Evolutionary conservation across 2,888 invertebrate genomes (phyloP).

Genomic region (Agrochola lota): DNA sequence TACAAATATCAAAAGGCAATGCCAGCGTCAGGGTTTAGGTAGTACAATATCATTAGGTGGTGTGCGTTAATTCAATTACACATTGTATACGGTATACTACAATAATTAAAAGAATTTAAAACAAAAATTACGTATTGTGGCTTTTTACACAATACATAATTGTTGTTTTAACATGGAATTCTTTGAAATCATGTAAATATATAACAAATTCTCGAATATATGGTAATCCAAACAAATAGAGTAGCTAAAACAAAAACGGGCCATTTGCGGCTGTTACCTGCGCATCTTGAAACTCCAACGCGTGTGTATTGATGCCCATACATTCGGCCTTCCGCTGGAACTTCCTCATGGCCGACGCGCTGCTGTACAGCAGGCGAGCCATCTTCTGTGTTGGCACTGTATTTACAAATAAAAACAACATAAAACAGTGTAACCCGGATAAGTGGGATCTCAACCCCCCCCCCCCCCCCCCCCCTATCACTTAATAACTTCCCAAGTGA

Average conservation of each 20-base stretch:
- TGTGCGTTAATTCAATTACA: not conserved
- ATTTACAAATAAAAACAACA: constrained; percentile 12
- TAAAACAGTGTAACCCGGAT: too few species aligned
- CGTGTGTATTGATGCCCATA: constrained; percentile 96
- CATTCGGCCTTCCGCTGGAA: constrained; percentile 96
- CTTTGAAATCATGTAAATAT: not conserved
- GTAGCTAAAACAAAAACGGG: not conserved
- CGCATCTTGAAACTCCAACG: constrained; percentile 95
- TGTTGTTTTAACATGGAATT: too few species aligned
- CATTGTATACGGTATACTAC: not conserved
- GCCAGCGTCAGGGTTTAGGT: not conserved
- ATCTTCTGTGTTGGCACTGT: constrained; percentile 98
- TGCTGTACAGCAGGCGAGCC: constrained; percentile 97
- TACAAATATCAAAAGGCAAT: not conserved
- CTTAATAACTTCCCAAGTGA: too few species aligned
- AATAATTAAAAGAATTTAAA: not conserved
- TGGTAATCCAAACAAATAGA: not conserved
- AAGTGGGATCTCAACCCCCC: too few species aligned
- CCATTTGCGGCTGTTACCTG: constrained; percentile 86
- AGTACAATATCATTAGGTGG: not conserved
- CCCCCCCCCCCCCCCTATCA: too few species aligned
- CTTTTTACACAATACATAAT: too few species aligned
- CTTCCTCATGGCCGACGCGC: constrained; percentile 96
- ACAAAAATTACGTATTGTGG: not conserved
- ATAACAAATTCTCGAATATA: not conserved